A percentile compares a stretch with the other conserved stretches of the same genome.
Conservation (phyloP, 2,113 vertebrate species). For the Cyanoderma ruficeps region DNA sequence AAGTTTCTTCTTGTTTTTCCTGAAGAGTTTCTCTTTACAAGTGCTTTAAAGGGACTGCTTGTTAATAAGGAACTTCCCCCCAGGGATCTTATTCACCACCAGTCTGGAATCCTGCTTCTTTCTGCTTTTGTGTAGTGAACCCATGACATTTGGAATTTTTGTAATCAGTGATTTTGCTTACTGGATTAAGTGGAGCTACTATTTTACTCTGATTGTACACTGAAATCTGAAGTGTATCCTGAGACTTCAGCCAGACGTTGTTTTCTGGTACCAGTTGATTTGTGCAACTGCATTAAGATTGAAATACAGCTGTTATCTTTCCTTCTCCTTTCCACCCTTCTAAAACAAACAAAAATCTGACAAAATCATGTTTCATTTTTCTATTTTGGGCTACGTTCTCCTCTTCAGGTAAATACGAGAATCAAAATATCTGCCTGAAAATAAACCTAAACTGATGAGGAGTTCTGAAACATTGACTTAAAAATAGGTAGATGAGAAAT, state of each 20-base stretch:
- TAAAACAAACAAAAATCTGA: neutral
- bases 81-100: neutral
- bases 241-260: neutral
- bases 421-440: neutral
- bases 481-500: neutral
- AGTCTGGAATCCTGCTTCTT: neutral
- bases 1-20: neutral
- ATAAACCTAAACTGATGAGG: neutral
- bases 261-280: neutral
- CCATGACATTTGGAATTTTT: neutral
- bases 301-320: neutral
- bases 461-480: neutral
- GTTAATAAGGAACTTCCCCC: neutral
- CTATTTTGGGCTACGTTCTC: fast-evolving
- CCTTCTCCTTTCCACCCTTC: neutral
- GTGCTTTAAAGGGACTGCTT: neutral
- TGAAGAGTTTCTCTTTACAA: neutral
- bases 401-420: neutral
- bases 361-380: neutral
- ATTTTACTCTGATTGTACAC: neutral
- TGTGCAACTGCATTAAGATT: neutral
- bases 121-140: neutral
- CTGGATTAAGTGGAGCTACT: neutral
- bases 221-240: neutral
- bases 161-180: neutral